These are phyloP conservation scores for Larimichthys polyactis DNA, from an alignment of 2,113 vertebrate species.

Conservation along the genomic window DNA sequence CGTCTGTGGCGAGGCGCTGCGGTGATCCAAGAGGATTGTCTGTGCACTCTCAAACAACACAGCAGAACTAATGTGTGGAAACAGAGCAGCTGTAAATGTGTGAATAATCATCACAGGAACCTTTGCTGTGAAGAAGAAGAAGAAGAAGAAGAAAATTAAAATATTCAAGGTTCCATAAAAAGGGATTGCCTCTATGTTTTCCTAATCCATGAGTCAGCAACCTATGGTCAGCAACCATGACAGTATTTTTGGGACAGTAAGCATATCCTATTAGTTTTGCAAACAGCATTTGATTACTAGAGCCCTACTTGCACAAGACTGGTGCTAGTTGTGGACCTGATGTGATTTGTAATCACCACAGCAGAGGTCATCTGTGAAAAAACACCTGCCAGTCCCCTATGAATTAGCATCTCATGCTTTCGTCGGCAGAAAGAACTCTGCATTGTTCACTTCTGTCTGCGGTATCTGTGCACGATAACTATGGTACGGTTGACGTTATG, in stretches of 20 bases:
- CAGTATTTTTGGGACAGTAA: conserved; percentile 17
- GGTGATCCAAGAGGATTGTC: conserved; percentile 23
- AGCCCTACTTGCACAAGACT: neutral
- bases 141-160: conserved; percentile 16
- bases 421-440: neutral
- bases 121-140: conserved; percentile 3
- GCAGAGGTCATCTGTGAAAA: neutral
- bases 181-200: conserved; percentile 19
- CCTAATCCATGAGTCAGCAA: conserved; percentile 49
- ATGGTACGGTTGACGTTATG: no score
- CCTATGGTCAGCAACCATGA: conserved; percentile 23
- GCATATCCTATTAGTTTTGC: conserved; percentile 30
- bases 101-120: conserved; percentile 31
- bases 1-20: conserved; percentile 11
- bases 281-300: conserved; percentile 17
- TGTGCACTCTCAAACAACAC: conserved; percentile 39
- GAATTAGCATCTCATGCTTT: neutral
- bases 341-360: neutral
- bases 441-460: no score
- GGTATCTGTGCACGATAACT: no score
- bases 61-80: conserved; percentile 51
- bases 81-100: conserved; percentile 48
- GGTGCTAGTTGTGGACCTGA: neutral
- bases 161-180: conserved; percentile 13
- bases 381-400: neutral